Percentiles rank a stretch among this genome's conserved stretches.
phyloP scores from a whole-genome alignment of 2,797 vertebrate species.

The Tamandua tetradactyla region DNA sequence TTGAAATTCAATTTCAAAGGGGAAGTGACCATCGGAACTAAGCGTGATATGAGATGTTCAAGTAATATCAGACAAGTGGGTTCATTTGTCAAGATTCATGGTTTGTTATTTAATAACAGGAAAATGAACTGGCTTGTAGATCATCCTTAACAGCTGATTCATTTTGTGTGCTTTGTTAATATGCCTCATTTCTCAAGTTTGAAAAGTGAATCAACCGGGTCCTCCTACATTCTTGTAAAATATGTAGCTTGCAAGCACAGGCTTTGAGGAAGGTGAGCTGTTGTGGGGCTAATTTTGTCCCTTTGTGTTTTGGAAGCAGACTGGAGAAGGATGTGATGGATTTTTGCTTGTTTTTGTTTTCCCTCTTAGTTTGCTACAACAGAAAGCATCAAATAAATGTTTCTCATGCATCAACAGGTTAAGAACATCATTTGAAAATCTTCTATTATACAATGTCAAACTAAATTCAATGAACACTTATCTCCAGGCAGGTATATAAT shows the following conservation, averaged over 20 bases:
- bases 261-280: not conserved
- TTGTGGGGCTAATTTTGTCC: not conserved
- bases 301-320: not conserved
- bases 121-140: constrained; percentile 78
- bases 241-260: not conserved
- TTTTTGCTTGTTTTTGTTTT: not conserved
- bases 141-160: constrained; percentile 80
- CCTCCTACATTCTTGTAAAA: constrained; percentile 46
- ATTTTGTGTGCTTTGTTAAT: constrained; percentile 81
- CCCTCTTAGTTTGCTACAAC: not conserved
- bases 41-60: constrained; percentile 69
- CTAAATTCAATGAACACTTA: not conserved
- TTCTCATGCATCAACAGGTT: not conserved
- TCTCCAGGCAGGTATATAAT: not conserved
- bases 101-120: constrained; percentile 78
- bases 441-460: not conserved
- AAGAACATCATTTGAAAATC: not conserved
- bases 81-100: constrained; percentile 78
- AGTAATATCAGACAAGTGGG: constrained; percentile 73
- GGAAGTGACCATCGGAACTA: constrained; percentile 62
- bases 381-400: not conserved
- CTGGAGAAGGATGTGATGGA: not conserved
- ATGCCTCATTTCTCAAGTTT: constrained; percentile 80
- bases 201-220: constrained; percentile 72
- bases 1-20: constrained; percentile 68